Evolutionary conservation across 2,888 invertebrate species (phyloP), one percentile per base, ranked within the genome.

Genomic region (Asteroscopus sphinx): DNA sequence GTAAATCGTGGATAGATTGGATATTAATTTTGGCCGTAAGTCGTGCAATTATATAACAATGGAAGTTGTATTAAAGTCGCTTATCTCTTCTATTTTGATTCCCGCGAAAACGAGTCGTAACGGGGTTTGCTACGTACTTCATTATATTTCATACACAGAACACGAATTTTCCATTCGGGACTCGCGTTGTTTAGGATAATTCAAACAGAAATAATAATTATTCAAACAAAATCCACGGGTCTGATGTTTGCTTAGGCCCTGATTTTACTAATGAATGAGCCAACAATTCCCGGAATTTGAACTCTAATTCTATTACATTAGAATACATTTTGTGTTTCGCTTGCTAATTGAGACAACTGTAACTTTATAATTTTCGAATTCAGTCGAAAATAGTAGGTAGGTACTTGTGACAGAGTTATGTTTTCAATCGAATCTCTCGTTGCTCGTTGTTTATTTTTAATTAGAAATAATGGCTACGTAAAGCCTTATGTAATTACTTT

Each of bases 191-290:
- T 83, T 77, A 76, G 82, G 76, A 80, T 86, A 88, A 85, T 85
- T 82, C 79, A 81, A 87, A 71, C 86, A 79, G 82, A 83, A 81
- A 87, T 85, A 83, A 83, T 85, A 85, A 88, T 89, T 87, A 89
- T 86, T 86, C 85, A 87, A 87, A 88, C 86, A 86, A 82, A 80
- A 81, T 79, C 76, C 78, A 73, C 72, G 70, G 73, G 76, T 79
- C 76, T 78, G 74, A 83, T 88, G 87, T 91, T 91, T 89, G 81
- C 81, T 87, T 86, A 86, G 88, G 89, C 73, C 76, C 78, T 87
- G 88, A 89, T 88, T 88, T 86, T 85, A 82, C 85, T 86, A 84
- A 82, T 87, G 79, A 82, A 77, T 76, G 66, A 65, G 76, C 51
- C 67, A 36, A 52, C 57, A 58, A 51, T 62, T 48, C 53, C 47